Conservation (phyloP, 2,113 vertebrate species). For the Macquaria ambigua region DNA sequence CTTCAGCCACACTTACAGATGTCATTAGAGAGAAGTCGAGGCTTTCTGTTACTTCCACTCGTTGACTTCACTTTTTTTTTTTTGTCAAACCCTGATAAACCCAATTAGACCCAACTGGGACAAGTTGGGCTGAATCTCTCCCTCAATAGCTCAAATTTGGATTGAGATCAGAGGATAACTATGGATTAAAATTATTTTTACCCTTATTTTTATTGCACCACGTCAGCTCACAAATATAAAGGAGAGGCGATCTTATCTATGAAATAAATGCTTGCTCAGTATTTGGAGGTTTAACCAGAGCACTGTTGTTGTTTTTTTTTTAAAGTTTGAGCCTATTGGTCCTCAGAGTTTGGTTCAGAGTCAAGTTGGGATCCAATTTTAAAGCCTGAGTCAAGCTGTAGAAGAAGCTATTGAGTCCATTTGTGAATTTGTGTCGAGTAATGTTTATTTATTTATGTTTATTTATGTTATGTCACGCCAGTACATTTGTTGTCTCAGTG, state of each 20-base stretch:
- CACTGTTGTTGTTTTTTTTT: neutral
- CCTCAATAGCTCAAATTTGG: neutral
- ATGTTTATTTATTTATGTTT: neutral
- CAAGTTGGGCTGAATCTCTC: neutral
- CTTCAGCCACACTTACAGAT: slow-evolving; percentile 30
- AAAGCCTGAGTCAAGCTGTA: neutral
- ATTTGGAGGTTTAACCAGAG: neutral
- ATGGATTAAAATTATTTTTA: neutral
- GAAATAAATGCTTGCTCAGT: neutral
- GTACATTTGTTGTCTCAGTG: too few relatives aligned
- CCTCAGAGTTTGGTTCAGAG: neutral
- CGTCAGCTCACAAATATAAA: neutral
- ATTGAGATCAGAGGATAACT: neutral
- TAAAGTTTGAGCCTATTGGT: neutral
- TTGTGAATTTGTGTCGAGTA: neutral
- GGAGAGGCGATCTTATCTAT: neutral
- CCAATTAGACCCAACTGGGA: neutral
- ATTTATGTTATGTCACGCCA: neutral
- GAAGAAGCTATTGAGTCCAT: neutral
- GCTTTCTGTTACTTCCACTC: slow-evolving; percentile 4
- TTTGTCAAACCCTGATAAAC: neutral
- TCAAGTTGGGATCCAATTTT: neutral
- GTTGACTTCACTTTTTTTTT: neutral
- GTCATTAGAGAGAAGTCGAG: slow-evolving; percentile 20
- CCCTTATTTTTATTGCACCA: too few relatives aligned